Conservation (phyloP, 2,888 invertebrate genomes). For the Xanthorhoe spadicearia region DNA sequence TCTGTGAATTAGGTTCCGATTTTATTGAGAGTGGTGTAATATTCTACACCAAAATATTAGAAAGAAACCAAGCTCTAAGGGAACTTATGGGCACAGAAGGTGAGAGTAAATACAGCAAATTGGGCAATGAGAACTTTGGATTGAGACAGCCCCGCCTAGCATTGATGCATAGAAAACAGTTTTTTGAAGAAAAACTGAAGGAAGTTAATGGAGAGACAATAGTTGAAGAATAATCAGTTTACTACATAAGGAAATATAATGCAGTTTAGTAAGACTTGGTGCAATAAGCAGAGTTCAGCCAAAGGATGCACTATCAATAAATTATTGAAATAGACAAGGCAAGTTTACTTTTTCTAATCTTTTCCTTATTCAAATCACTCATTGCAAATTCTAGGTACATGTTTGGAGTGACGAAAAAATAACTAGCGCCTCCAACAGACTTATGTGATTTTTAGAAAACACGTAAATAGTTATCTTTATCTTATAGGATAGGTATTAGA, state of each 20-base stretch:
- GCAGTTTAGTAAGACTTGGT: conserved; percentile 3
- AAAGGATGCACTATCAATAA: not conserved
- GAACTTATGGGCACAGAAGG: conserved; percentile 87
- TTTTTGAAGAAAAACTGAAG: conserved; percentile 84
- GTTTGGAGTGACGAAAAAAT: too few relatives aligned
- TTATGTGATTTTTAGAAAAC: too few relatives aligned
- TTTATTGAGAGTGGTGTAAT: conserved; percentile 90
- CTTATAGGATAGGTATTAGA: too few relatives aligned
- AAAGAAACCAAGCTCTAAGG: conserved; percentile 90
- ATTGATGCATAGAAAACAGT: conserved; percentile 86
- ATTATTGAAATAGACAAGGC: not conserved
- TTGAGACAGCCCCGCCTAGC: conserved; percentile 88
- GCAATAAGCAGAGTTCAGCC: not conserved
- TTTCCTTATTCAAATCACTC: not conserved
- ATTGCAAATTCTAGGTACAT: too few relatives aligned
- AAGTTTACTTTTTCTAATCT: not conserved
- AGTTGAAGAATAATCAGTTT: conserved; percentile 18
- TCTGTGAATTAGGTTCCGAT: conserved; percentile 85
- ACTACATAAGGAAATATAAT: conserved; percentile 8
- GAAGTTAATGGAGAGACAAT: conserved; percentile 47
- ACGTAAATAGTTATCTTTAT: too few relatives aligned
- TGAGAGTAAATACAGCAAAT: conserved; percentile 84
- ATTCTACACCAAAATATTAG: conserved; percentile 89
- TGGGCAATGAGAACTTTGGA: conserved; percentile 89
- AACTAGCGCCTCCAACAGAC: too few relatives aligned